A percentile compares a stretch with the other conserved stretches of the same genome.
Evolutionary conservation across 2,797 vertebrate genomes (phyloP).

Genomic region (Acipenser transmontanus): DNA sequence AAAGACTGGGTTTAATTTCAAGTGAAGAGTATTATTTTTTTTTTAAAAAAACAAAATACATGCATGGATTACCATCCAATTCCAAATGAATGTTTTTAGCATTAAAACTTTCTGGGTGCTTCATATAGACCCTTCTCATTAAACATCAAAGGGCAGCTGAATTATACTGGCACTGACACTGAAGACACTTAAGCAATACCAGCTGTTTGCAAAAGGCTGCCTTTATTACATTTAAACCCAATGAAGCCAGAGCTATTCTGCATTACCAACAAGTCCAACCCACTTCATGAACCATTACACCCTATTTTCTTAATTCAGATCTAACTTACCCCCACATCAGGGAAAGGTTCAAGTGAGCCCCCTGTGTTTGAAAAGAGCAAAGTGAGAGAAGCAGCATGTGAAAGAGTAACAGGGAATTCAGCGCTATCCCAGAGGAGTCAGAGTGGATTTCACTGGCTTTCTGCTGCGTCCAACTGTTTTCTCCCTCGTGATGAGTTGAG

Average conservation of each 20-base stretch:
- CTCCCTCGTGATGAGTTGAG: background rate
- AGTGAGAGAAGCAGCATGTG: slow-evolving; percentile 14
- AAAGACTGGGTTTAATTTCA: no score
- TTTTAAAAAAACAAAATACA: no score
- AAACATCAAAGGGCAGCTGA: slow-evolving; percentile 16
- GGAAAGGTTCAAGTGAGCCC: background rate
- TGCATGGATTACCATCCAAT: no score
- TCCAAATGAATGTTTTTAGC: no score
- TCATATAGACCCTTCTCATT: background rate
- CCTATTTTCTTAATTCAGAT: rapidly evolving
- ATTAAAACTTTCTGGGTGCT: background rate
- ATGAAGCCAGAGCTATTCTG: background rate
- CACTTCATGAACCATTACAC: no score
- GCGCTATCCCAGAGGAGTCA: slow-evolving; percentile 42
- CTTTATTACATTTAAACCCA: slow-evolving; percentile 4
- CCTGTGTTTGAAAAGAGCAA: background rate
- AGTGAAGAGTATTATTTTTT: no score
- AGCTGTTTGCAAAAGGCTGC: slow-evolving; percentile 2
- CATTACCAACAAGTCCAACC: no score
- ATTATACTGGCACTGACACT: background rate
- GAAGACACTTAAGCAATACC: slow-evolving; percentile 10
- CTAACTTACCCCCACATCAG: slow-evolving; percentile 6
- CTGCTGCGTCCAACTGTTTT: slow-evolving; percentile 12
- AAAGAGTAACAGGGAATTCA: slow-evolving; percentile 33
- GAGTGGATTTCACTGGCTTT: slow-evolving; percentile 32